phyloP scores from a whole-genome alignment of 92 coral and sea anemone species.

The Anthopleura xanthogrammica region DNA sequence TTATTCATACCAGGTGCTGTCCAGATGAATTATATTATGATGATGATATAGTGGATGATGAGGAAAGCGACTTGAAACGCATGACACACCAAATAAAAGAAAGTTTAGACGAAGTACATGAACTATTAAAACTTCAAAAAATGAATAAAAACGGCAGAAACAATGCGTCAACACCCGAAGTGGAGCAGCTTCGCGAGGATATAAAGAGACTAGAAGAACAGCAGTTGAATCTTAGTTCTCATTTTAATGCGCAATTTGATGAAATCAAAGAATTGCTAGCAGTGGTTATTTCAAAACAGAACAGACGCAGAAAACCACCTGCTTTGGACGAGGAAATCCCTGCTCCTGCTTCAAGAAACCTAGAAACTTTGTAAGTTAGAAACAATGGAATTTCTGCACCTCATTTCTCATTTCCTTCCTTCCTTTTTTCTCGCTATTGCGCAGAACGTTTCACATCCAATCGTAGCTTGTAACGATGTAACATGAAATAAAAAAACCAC shows the following conservation, averaged over 20 bases:
- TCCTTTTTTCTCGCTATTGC: not conserved
- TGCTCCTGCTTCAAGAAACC: not conserved
- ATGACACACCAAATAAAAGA: conserved; percentile 95
- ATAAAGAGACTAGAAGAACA: conserved; percentile 63
- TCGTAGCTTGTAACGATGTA: no score
- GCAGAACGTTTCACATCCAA: not conserved
- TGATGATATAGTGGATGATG: conserved; percentile 69
- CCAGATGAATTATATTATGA: conserved; percentile 91
- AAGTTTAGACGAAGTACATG: conserved; percentile 64
- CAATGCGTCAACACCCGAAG: conserved; percentile 28
- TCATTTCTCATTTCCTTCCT: not conserved
- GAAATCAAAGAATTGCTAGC: conserved; percentile 73
- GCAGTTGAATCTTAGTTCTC: conserved; percentile 59
- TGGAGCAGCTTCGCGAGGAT: conserved; percentile 52
- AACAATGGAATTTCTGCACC: not conserved
- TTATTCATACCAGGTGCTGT: conserved; percentile 77
- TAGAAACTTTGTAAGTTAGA: conserved; percentile 1
- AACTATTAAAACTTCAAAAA: conserved; percentile 38
- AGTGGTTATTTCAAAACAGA: conserved; percentile 38
- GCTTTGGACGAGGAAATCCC: not conserved
- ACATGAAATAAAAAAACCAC: not conserved
- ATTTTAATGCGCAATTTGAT: conserved; percentile 71
- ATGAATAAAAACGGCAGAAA: conserved; percentile 26
- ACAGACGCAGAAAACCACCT: conserved; percentile 23
- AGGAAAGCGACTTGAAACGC: conserved; percentile 75